These are phyloP conservation scores for Celastrina argiolus DNA, from an alignment of 2,888 invertebrate species.

Conservation along the genomic window DNA sequence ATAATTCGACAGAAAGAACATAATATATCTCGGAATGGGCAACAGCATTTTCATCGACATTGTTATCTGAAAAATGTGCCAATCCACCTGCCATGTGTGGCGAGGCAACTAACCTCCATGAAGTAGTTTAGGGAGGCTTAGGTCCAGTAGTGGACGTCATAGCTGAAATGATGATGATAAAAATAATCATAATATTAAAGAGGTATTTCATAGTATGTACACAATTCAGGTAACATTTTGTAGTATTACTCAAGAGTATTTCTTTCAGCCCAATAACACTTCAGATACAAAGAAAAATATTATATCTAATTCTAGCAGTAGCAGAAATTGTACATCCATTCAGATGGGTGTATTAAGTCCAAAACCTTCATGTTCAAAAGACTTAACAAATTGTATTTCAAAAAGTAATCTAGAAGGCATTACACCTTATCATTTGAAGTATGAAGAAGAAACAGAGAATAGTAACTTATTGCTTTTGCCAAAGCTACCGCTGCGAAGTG, in stretches of 20 bases:
- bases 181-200: no score
- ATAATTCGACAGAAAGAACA: no score
- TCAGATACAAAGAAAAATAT: neutral
- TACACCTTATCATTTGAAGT: neutral
- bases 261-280: neutral
- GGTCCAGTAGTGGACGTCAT: no score
- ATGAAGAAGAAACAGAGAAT: neutral
- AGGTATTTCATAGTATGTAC: no score
- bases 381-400: neutral
- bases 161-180: no score
- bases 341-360: neutral
- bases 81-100: no score
- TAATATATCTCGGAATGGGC: no score
- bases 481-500: neutral
- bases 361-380: constrained; percentile 9
- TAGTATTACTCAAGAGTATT: neutral
- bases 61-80: no score
- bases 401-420: neutral
- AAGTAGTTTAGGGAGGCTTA: no score
- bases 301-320: neutral
- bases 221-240: no score
- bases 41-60: no score
- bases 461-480: neutral
- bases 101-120: no score
- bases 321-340: neutral